Conservation (phyloP, 1,140 invertebrate genomes). For the Hyles vespertilio region DNA sequence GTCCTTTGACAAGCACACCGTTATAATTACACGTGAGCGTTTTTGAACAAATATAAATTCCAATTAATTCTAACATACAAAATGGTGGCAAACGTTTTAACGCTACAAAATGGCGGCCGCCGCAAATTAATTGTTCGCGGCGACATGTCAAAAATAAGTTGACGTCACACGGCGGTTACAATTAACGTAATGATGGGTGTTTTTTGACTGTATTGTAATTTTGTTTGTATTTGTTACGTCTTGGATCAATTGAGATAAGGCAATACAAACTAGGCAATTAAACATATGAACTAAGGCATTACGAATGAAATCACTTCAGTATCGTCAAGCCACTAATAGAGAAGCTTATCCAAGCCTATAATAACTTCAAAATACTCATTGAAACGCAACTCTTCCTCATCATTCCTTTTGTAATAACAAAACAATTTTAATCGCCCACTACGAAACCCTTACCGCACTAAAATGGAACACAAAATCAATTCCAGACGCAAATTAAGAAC, state of each 20-base stretch:
- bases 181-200: slow-evolving; percentile 40
- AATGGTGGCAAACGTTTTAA: slow-evolving; percentile 39
- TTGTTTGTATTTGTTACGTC: too few relatives aligned
- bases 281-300: too few relatives aligned
- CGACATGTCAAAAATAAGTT: slow-evolving; percentile 43
- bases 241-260: too few relatives aligned
- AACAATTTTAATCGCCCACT: not conserved
- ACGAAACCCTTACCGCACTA: not conserved
- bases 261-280: too few relatives aligned
- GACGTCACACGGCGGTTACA: slow-evolving; percentile 37
- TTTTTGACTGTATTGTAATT: too few relatives aligned
- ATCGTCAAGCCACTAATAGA: too few relatives aligned
- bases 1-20: slow-evolving; percentile 40
- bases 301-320: too few relatives aligned
- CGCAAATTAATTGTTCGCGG: slow-evolving; percentile 18
- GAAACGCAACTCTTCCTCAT: too few relatives aligned
- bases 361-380: too few relatives aligned
- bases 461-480: slow-evolving; percentile 36
- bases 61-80: slow-evolving; percentile 67
- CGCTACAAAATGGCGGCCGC: not conserved
- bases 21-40: slow-evolving; percentile 65
- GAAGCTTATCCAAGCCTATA: too few relatives aligned
- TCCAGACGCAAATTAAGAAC: slow-evolving; percentile 50
- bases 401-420: not conserved
- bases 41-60: slow-evolving; percentile 65